Percentiles rank a stretch among this genome's conserved stretches.
These are phyloP conservation scores for Metellina segmentata DNA, from an alignment of 2,888 invertebrate species.

Conservation along the genomic window DNA sequence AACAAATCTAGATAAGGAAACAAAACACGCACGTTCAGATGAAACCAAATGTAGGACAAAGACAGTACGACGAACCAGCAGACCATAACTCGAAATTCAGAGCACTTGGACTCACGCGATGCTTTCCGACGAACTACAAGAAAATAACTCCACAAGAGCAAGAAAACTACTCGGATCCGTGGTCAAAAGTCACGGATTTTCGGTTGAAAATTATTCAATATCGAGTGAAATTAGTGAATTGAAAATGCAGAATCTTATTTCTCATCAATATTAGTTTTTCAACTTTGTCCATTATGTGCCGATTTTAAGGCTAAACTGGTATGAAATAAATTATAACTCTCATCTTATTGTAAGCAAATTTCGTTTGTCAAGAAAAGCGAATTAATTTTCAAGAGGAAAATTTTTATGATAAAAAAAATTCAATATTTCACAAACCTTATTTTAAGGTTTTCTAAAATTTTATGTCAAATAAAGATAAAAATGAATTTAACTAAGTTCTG, in stretches of 20 bases:
- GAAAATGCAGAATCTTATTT: neutral
- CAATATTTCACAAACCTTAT: no score
- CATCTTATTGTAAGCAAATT: no score
- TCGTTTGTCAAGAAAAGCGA: no score
- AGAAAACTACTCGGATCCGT: no score
- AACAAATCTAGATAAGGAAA: slow-evolving; percentile 15
- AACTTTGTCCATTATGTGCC: neutral
- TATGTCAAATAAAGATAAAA: no score
- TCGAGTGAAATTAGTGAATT: neutral
- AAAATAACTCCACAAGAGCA: neutral
- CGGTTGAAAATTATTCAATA: neutral
- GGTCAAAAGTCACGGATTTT: no score
- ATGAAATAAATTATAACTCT: no score
- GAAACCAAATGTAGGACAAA: slow-evolving; percentile 21
- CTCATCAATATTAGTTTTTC: neutral
- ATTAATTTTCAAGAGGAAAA: no score
- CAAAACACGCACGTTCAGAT: neutral
- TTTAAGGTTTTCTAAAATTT: no score
- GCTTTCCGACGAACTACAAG: neutral
- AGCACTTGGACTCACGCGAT: neutral
- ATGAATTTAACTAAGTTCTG: no score
- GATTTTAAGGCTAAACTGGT: neutral
- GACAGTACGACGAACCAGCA: neutral
- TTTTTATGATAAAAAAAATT: no score
- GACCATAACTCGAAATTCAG: neutral